Evolutionary conservation across 2,113 vertebrate genomes (phyloP).

Genomic region (Callocephalon fimbriatum): DNA sequence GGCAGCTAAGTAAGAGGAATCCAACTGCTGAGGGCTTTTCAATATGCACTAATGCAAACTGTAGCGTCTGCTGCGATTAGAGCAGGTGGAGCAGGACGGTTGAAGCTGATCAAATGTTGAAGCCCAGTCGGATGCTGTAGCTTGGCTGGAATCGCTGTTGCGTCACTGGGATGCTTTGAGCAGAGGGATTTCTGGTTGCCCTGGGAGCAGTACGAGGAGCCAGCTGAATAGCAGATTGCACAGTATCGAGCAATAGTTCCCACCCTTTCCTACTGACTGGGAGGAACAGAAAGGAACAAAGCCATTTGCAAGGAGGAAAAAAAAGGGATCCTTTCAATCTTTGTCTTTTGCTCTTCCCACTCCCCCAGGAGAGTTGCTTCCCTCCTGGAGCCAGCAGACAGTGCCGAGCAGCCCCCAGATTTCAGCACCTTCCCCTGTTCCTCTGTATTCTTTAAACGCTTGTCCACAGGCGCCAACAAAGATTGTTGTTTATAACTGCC

Average conservation of each 20-base stretch:
- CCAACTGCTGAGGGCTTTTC: neutral
- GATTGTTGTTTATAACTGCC: slow-evolving; percentile 43
- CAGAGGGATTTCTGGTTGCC: neutral
- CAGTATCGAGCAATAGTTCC: neutral
- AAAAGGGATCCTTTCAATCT: neutral
- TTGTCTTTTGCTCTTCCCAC: neutral
- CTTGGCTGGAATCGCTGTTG: neutral
- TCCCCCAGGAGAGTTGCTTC: neutral
- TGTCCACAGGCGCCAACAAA: neutral
- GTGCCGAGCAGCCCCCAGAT: neutral
- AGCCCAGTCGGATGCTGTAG: neutral
- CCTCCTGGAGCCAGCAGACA: neutral
- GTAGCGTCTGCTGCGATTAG: neutral
- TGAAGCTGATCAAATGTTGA: rapidly evolving
- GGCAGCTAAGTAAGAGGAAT: neutral
- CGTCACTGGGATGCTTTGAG: neutral
- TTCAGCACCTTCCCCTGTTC: neutral
- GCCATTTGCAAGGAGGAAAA: neutral
- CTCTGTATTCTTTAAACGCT: neutral
- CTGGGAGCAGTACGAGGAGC: neutral
- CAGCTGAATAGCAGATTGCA: neutral
- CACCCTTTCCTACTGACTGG: slow-evolving; percentile 14
- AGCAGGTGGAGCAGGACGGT: rapidly evolving
- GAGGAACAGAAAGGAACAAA: neutral
- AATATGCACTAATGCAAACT: rapidly evolving